A percentile compares a stretch with the other conserved stretches of the same genome.
Evolutionary conservation across 2,797 vertebrate genomes (phyloP).

Genomic region (Syngnathus rostellatus): DNA sequence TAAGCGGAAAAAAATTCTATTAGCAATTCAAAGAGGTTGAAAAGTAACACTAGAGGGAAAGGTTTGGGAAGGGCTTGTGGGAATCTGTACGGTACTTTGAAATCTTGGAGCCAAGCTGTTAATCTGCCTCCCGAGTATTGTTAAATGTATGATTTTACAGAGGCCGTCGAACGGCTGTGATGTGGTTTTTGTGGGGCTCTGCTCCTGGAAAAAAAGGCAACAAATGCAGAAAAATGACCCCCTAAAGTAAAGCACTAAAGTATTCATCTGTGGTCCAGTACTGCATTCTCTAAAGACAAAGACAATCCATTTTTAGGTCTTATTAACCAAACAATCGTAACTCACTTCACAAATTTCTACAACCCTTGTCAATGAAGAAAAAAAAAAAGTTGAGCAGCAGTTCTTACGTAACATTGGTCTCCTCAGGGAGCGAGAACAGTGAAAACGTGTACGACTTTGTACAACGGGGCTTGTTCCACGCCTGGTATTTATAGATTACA

Average conservation of each 20-base stretch:
- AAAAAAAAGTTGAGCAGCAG: conserved; percentile 22
- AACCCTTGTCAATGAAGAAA: conserved; percentile 17
- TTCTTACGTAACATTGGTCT: conserved; percentile 44
- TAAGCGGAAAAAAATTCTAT: background rate
- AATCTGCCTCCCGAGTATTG: conserved; percentile 16
- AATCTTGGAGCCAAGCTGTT: conserved; percentile 13
- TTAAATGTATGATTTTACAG: conserved; percentile 12
- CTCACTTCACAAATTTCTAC: conserved; percentile 10
- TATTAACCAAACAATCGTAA: no score
- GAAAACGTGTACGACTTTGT: conserved; percentile 30
- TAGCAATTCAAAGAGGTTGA: background rate
- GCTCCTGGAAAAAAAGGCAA: conserved; percentile 10
- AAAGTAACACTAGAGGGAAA: conserved; percentile 4
- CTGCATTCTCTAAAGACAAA: no score
- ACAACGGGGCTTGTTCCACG: conserved; percentile 31
- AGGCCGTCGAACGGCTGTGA: conserved; percentile 3
- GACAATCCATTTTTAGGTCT: conserved; percentile 9
- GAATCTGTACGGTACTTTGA: conserved; percentile 11
- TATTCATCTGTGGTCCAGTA: conserved; percentile 25
- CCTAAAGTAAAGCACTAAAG: conserved; percentile 10
- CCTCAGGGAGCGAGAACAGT: conserved; percentile 32
- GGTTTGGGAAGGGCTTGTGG: conserved; percentile 6
- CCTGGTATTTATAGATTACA: conserved; percentile 50
- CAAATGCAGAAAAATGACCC: conserved; percentile 36
- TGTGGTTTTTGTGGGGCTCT: conserved; percentile 23